Evolutionary conservation across 2,797 vertebrate genomes (phyloP), one percentile per base, ranked within the genome.

Genomic region (Coendou prehensilis): DNA sequence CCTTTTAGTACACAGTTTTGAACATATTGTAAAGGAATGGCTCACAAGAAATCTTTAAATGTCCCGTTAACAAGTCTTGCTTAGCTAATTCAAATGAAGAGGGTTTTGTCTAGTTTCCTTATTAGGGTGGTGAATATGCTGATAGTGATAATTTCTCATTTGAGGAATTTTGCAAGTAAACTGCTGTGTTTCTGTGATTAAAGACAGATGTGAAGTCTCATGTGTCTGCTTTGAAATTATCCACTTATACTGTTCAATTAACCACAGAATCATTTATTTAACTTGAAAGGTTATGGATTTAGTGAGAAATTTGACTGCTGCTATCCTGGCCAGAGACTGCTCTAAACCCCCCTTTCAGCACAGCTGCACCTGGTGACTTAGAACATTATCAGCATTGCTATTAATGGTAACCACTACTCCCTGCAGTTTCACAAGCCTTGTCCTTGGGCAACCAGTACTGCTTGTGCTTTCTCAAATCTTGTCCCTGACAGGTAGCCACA

Each of bases 201-300:
- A 47, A 59, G 57, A 37, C 50, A 71, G 57, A n/a, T n/a, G 47
- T 47, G 28, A 73, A n/a, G 80, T 75, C 64, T 93, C 30, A 92
- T 52, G 52, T 47, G 17, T n/a, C 15, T 84, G 18, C 56, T 93
- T 83, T 87, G 56, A 85, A 64, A 28, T 13, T 56, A 45, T 69
- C 28, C 33, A 52, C 57, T 80, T 83, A 94, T 63, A 50, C 4
- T 41, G 9, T 41, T 59, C 52, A 92, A 79, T 82, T 87, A 87
- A 78, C 52, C 71, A 92, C 13, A 85, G 30, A 84, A 76, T 88
- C 52, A 69, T 37, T 6, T 69, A 82, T 37, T 79, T 90, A 69
- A 94, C 79, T 71, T 82, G 8, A 87, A 93, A 92, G 54, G 56
- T 57, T 80, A 92, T 78, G 61, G 41, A 33, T 95, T 93, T 57